phyloP scores from a whole-genome alignment of 1,140 invertebrate species.

The Ceratina japonica region DNA sequence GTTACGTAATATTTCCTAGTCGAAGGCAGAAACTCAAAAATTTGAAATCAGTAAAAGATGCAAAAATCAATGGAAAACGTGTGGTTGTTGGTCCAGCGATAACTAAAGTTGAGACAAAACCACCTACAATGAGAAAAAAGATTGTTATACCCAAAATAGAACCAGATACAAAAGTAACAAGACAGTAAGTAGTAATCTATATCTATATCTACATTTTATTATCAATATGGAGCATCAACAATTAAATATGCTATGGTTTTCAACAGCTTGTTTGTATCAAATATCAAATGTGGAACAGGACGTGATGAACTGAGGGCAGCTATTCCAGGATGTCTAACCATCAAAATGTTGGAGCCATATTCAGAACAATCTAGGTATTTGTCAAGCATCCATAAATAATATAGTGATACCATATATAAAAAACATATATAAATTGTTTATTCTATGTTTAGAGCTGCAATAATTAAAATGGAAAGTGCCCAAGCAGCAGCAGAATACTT shows the following conservation, averaged over 20 bases:
- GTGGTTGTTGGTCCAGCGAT: conserved; percentile 50
- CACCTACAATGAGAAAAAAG: conserved; percentile 50
- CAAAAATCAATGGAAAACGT: conserved; percentile 60
- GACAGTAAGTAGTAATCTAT: conserved; percentile 47
- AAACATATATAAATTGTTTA: neutral
- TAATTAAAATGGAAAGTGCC: conserved; percentile 55
- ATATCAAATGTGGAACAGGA: conserved; percentile 59
- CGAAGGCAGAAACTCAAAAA: conserved; percentile 63
- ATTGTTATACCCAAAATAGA: conserved; percentile 52
- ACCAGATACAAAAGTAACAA: conserved; percentile 42
- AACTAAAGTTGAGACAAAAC: conserved; percentile 21
- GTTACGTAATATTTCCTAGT: conserved; percentile 67
- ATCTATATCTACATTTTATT: neutral
- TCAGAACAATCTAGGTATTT: conserved; percentile 48
- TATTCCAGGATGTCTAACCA: conserved; percentile 59
- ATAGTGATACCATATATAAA: neutral
- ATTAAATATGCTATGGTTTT: conserved; percentile 22
- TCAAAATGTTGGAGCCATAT: conserved; percentile 60
- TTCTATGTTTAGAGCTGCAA: conserved; percentile 53
- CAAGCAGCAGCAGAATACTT: conserved; percentile 61
- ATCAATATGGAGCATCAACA: neutral
- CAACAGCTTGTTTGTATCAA: conserved; percentile 63
- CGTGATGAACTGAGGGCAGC: conserved; percentile 56
- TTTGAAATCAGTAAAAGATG: conserved; percentile 55
- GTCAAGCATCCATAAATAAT: neutral